Evolutionary conservation across 2,113 vertebrate species (phyloP).

Genomic region (Chloropsis cyanopogon): DNA sequence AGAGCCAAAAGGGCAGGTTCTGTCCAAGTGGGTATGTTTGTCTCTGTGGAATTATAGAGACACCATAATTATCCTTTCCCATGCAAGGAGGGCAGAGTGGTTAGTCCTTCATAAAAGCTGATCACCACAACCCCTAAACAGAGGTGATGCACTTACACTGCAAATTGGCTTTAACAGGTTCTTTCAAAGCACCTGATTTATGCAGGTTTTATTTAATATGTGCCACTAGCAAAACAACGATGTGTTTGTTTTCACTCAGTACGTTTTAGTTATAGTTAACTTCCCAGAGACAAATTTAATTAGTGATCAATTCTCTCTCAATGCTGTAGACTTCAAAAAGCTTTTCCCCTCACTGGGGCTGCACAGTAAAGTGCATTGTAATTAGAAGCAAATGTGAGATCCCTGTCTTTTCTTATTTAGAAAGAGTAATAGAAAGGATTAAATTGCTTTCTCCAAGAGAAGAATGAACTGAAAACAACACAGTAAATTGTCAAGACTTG

Average conservation of each 20-base stretch:
- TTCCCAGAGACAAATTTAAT: slow-evolving; percentile 24
- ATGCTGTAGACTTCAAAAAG: neutral
- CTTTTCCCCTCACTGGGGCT: neutral
- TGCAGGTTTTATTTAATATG: neutral
- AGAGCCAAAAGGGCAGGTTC: neutral
- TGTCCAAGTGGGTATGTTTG: neutral
- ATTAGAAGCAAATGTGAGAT: neutral
- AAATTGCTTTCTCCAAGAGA: neutral
- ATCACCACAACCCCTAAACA: neutral
- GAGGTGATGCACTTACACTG: neutral
- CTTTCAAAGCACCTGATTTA: neutral
- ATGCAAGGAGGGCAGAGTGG: neutral
- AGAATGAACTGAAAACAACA: neutral
- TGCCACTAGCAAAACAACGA: neutral
- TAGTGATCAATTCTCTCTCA: neutral
- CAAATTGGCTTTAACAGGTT: neutral
- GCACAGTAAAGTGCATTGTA: neutral
- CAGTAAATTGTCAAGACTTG: neutral
- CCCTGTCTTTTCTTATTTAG: neutral
- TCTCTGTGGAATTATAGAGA: neutral
- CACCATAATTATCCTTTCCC: neutral
- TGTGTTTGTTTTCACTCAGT: neutral
- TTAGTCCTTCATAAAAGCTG: neutral
- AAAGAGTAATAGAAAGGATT: neutral
- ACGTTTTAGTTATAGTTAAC: neutral